Evolutionary conservation across 1,140 invertebrate genomes (phyloP), one percentile per base, ranked within the genome.

Genomic region (Zophobas morio): DNA sequence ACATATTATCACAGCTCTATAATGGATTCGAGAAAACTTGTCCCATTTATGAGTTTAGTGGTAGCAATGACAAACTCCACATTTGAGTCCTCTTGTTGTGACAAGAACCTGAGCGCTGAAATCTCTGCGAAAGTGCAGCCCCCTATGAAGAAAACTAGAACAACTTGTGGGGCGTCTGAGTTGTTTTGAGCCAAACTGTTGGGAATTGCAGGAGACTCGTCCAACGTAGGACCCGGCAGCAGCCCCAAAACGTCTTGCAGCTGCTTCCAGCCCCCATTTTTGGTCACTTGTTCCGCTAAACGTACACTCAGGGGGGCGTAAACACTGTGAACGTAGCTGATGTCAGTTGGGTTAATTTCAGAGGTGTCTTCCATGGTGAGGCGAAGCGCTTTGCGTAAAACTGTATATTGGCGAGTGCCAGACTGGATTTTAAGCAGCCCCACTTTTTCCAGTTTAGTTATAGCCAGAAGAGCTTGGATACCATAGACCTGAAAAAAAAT

Each of bases 101-200:
- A 95, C 2, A 99, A 88, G 85, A 96, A 98, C 79, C 98, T 89
- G 0, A 99, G 86, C 0, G 97, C 96, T 1, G 97, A 96, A 81
- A 99, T 93, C 87, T 99, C 98, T 1, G 97, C 95, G 89, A 94
- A 98, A 0, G 98, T 99, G 84, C 97, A 97, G 1, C 98, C 98
- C 6, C 98, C 98, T 33, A 99, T 93, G 84, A 99, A 98, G 84
- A 98, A 96, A 0, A 99, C 96, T 2, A 99, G 86, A n/a, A 97
- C 93, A 0, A 97, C 92, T 83, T 91, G 91, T 0, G 93, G 90
- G 56, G 90, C 90, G 77, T 96, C 93, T 4, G 90, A 89, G 57
- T 82, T 81, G 34, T 63, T 79, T 53, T 80, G 77, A n/a, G 79
- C 63, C 5, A 77, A 33, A 70, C 79, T 83, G 37, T 66, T 78